Evolutionary conservation across 2,888 invertebrate species (phyloP).

Genomic region (Clusia tigrina): DNA sequence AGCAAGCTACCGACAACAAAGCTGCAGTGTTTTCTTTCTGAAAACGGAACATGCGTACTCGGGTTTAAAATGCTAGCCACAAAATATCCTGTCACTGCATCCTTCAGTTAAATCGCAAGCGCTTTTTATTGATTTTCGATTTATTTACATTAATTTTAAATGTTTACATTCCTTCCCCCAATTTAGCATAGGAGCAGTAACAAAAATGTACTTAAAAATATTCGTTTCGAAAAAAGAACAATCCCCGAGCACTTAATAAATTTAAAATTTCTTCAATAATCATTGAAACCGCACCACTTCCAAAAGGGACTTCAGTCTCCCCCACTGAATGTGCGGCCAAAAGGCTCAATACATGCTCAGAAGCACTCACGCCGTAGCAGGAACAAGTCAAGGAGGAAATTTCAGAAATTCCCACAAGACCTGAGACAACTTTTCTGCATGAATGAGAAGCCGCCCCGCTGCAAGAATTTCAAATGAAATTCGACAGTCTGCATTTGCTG

Average conservation of each 20-base stretch:
- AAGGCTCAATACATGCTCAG: too few relatives aligned
- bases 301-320: not conserved
- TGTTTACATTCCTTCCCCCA: not conserved
- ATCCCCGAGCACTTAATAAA: not conserved
- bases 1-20: too few relatives aligned
- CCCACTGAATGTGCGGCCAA: not conserved
- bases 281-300: constrained; percentile 5
- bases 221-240: not conserved
- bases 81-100: too few relatives aligned
- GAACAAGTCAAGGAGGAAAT: not conserved
- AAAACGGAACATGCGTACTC: too few relatives aligned
- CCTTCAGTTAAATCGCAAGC: too few relatives aligned
- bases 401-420: constrained; percentile 9
- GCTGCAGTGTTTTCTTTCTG: too few relatives aligned
- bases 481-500: constrained; percentile 7
- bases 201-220: not conserved
- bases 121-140: not conserved
- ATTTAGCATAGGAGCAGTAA: not conserved
- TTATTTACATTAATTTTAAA: not conserved
- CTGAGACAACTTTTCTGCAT: constrained; percentile 9
- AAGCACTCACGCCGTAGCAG: not conserved
- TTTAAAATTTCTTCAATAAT: constrained; percentile 1
- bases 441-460: constrained; percentile 2
- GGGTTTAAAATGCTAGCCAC: too few relatives aligned
- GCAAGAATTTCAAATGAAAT: constrained; percentile 2